Conservation (phyloP, 2,888 invertebrate genomes). For the Rutpela maculata region DNA sequence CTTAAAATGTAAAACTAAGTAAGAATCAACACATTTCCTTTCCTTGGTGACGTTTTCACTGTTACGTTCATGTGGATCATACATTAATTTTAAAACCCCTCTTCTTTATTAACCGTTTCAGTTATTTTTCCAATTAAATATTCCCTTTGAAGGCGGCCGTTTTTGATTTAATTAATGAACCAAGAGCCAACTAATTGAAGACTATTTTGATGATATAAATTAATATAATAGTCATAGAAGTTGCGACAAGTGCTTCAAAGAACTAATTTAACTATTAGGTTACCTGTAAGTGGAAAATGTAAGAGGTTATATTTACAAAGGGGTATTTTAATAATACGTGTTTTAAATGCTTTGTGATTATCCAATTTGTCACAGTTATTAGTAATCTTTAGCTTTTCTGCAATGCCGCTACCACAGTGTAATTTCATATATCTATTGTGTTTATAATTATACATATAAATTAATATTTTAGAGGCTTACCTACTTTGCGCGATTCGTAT, state of each 20-base stretch:
- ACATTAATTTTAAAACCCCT: conserved; percentile 9
- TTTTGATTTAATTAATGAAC: conserved; percentile 21
- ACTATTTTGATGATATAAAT: conserved; percentile 29
- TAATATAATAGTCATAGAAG: conserved; percentile 17
- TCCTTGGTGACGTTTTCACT: too few relatives aligned
- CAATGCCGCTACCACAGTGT: background rate
- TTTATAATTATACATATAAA: conserved; percentile 15
- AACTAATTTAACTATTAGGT: conserved; percentile 18
- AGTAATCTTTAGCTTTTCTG: conserved; percentile 22
- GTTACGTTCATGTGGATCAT: background rate
- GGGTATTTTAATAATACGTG: conserved; percentile 35
- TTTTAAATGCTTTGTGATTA: conserved; percentile 43
- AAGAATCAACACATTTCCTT: too few relatives aligned
- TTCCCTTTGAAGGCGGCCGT: conserved; percentile 27
- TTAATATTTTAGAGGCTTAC: background rate
- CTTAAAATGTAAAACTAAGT: too few relatives aligned
- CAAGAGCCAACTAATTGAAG: conserved; percentile 25
- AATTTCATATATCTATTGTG: conserved; percentile 12
- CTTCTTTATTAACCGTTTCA: background rate
- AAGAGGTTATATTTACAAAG: conserved; percentile 41
- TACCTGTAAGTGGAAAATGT: conserved; percentile 31
- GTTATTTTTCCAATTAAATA: conserved; percentile 26
- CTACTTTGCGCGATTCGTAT: too few relatives aligned
- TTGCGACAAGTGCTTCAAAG: conserved; percentile 27
- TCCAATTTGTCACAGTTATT: conserved; percentile 28